These are phyloP conservation scores for Monopis laevigella DNA, from an alignment of 2,888 invertebrate species.

Conservation along the genomic window DNA sequence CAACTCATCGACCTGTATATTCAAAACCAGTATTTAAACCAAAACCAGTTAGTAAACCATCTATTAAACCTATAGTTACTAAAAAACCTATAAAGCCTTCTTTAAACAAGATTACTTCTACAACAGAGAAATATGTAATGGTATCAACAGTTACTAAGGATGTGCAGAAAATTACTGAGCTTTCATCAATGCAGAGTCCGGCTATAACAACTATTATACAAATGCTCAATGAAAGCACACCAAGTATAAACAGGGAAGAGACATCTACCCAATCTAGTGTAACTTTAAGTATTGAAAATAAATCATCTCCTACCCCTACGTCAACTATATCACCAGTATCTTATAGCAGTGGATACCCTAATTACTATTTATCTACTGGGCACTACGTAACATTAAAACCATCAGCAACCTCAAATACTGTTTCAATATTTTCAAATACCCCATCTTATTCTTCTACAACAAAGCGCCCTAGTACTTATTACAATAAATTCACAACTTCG, in stretches of 20 bases:
- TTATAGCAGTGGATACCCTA: slow-evolving; percentile 40
- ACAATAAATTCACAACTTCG: slow-evolving; percentile 33
- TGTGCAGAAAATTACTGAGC: slow-evolving; percentile 42
- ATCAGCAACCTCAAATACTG: slow-evolving; percentile 26
- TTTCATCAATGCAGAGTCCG: slow-evolving; percentile 58
- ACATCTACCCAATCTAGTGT: slow-evolving; percentile 36
- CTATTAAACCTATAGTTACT: slow-evolving; percentile 27
- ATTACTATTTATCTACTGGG: slow-evolving; percentile 40
- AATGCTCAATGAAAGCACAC: slow-evolving; percentile 67
- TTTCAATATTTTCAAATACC: slow-evolving; percentile 17
- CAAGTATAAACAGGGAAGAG: slow-evolving; percentile 40
- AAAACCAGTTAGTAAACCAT: slow-evolving; percentile 40
- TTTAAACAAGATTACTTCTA: background rate
- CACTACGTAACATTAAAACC: slow-evolving; percentile 55
- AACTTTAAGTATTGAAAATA: slow-evolving; percentile 38
- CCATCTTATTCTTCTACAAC: slow-evolving; percentile 23
- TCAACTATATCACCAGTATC: slow-evolving; percentile 32
- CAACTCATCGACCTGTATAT: slow-evolving; percentile 48
- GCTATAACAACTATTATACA: slow-evolving; percentile 71
- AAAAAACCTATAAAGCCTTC: slow-evolving; percentile 17
- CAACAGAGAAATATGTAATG: slow-evolving; percentile 58
- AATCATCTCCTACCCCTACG: slow-evolving; percentile 43
- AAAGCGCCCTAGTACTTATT: slow-evolving; percentile 31
- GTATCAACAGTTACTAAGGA: slow-evolving; percentile 67
- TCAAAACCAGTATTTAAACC: slow-evolving; percentile 67